Base-by-base conservation (phyloP, 2,888 invertebrate genomes). In the Choreutis nemorana region DNA sequence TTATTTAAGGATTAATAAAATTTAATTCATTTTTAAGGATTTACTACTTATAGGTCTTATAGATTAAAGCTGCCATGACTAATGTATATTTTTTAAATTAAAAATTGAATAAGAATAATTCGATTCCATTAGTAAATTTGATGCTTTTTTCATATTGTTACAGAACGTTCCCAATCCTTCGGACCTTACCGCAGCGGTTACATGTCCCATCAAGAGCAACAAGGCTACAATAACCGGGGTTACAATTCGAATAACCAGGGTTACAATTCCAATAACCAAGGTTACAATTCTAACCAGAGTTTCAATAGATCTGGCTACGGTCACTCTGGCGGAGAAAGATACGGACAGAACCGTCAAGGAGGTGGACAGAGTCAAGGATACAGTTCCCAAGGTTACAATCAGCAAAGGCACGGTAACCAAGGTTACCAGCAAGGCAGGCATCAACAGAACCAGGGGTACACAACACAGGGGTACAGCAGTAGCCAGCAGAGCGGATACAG, bases 101-200 rank as follows among this genome's bases (percentile, higher is more conserved):
- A n/a, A n/a, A n/a, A n/a, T n/a, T n/a, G n/a, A n/a, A n/a, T n/a
- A n/a, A n/a, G n/a, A n/a, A n/a, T n/a, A n/a, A n/a, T n/a, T n/a
- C n/a, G n/a, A n/a, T n/a, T n/a, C n/a, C n/a, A n/a, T n/a, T n/a
- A n/a, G n/a, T n/a, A n/a, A n/a, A n/a, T n/a, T n/a, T n/a, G n/a
- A n/a, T n/a, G n/a, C n/a, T 20, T 10, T 20, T 14, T 14, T 23
- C 8, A 29, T 11, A 18, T 71, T 72, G 63, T 67, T 63, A 0
- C 66, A 77, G 78, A 56, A 47, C 71, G 68, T 0, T 65, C 71
- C 7, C 59, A 65, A 1, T 61, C 67, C 1, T 68, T 41, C 41
- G 75, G 77, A 1, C 77, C 77, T 0, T 53, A 58, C 9, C 62
- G 73, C 7, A 50, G 65, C 21, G 71, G 71, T 14, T 77, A 73